A percentile compares a stretch with the other conserved stretches of the same genome.
These are phyloP conservation scores for Aphidius ervi DNA, from an alignment of 1,140 invertebrate species.

Conservation along the genomic window DNA sequence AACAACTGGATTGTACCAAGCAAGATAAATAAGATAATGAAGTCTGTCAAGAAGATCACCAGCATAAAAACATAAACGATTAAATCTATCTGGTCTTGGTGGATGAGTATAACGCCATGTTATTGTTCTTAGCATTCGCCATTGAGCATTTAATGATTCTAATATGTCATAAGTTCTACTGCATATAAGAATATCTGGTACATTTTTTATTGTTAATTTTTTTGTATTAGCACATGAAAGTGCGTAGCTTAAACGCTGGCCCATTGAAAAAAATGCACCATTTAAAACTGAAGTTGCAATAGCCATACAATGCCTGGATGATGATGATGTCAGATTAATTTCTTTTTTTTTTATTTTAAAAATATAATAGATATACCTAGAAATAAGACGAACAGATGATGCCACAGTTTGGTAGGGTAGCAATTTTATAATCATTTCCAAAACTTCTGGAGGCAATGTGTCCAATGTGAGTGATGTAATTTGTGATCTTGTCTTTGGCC, in stretches of 20 bases:
- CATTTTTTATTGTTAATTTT: conserved; percentile 21
- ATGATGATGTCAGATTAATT: not conserved
- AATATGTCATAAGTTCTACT: conserved; percentile 33
- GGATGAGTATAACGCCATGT: conserved; percentile 50
- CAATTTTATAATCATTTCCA: conserved; percentile 43
- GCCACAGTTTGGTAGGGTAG: conserved; percentile 40
- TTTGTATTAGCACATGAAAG: conserved; percentile 24
- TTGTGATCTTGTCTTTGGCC: not conserved
- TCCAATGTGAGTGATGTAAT: conserved; percentile 29
- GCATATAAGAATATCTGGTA: conserved; percentile 25
- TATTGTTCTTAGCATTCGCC: conserved; percentile 42
- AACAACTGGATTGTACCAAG: conserved; percentile 20
- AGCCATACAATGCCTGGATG: conserved; percentile 34
- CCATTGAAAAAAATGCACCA: conserved; percentile 36
- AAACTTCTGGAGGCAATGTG: conserved; percentile 43
- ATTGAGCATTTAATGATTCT: conserved; percentile 38
- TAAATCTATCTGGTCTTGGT: conserved; percentile 28
- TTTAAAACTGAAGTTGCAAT: conserved; percentile 42
- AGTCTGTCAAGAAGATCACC: conserved; percentile 44
- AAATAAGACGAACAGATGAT: conserved; percentile 40
- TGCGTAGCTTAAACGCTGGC: conserved; percentile 28
- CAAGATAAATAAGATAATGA: conserved; percentile 29
- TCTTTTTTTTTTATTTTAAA: not conserved
- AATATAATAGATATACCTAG: conserved; percentile 32
- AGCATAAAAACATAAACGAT: conserved; percentile 42